Evolutionary conservation across 2,888 invertebrate species (phyloP), one percentile per base, ranked within the genome.

Genomic region (Rugalucina vietnamica): DNA sequence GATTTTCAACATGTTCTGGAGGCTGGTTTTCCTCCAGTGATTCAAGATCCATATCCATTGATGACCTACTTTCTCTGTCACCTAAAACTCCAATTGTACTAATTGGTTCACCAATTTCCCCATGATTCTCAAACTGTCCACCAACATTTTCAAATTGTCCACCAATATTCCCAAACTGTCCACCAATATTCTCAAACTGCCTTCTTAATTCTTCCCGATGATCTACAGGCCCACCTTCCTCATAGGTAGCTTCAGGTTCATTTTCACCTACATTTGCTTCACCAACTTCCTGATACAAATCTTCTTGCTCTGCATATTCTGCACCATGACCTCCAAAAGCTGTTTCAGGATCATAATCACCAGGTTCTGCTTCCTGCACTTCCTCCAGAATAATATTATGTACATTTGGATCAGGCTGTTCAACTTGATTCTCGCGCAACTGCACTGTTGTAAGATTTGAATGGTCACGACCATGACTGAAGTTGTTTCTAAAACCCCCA

Each of bases 11-110:
- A n/a, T 24, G 18, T 60, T 60, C 60, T 27, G 24, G 29, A 10
- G 24, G n/a, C 60, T 60, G 27, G 14, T 60, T 60, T 60, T 60
- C 60, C 27, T 60, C 60, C 24, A n/a, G 10, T 12, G 18, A 5
- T 27, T 84, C 87, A 43, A 87, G 50, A 4, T 87, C 87, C 87
- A 87, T 87, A 74, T 87, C 87, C 37, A 84, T 84, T 18, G 87
- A 60, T 18, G 84, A 72, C 54, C 78, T 39, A 5, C 73, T 71
- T 54, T 69, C 76, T 12, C 75, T 71, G n/a, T 72, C 65, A 36
- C 82, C 82, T 29, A 87, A 32, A 29, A 82, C 84, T 43, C 84
- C 82, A 65, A 84, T 87, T 24, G 87, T 87, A 73, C 81, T 84
- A 18, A 87, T 84, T 12, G 70, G 72, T 32, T 82, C 78, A 36